phyloP scores from a whole-genome alignment of 2,888 invertebrate genomes.

The Pyralis farinalis region DNA sequence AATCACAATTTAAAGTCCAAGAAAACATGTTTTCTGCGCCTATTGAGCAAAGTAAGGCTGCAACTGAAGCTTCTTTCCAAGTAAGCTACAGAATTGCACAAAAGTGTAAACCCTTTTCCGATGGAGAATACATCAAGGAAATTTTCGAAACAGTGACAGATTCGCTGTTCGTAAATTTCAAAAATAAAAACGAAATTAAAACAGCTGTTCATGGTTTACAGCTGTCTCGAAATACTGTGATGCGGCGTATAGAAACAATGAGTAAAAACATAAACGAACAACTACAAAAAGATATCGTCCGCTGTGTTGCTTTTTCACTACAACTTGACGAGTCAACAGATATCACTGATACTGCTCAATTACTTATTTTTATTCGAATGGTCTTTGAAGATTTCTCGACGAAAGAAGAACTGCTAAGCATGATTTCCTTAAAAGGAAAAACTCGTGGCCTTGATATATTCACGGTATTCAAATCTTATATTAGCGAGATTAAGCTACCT shows the following conservation, averaged over 20 bases:
- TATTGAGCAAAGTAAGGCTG: constrained; percentile 22
- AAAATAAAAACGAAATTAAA: constrained; percentile 23
- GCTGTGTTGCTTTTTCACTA: constrained; percentile 9
- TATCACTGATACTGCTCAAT: too few species aligned
- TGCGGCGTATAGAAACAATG: constrained; percentile 18
- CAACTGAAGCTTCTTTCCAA: constrained; percentile 17
- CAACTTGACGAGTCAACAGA: too few species aligned
- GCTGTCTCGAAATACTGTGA: constrained; percentile 23
- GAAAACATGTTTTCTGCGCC: constrained; percentile 20
- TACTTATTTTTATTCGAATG: too few species aligned
- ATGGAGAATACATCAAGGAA: constrained; percentile 22
- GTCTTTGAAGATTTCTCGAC: too few species aligned
- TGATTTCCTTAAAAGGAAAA: too few species aligned
- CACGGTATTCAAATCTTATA: too few species aligned
- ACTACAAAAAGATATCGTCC: constrained; percentile 18
- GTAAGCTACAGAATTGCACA: constrained; percentile 18
- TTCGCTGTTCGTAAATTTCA: constrained; percentile 23
- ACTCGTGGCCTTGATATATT: too few species aligned
- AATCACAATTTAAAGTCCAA: constrained; percentile 21
- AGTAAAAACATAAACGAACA: constrained; percentile 18
- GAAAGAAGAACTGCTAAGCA: too few species aligned
- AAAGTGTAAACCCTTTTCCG: constrained; percentile 21
- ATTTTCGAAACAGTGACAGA: constrained; percentile 22
- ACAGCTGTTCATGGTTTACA: constrained; percentile 19
- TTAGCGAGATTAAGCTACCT: not conserved